Base-by-base conservation (phyloP, 2,888 invertebrate genomes). In the Polydrusus tereticollis region DNA sequence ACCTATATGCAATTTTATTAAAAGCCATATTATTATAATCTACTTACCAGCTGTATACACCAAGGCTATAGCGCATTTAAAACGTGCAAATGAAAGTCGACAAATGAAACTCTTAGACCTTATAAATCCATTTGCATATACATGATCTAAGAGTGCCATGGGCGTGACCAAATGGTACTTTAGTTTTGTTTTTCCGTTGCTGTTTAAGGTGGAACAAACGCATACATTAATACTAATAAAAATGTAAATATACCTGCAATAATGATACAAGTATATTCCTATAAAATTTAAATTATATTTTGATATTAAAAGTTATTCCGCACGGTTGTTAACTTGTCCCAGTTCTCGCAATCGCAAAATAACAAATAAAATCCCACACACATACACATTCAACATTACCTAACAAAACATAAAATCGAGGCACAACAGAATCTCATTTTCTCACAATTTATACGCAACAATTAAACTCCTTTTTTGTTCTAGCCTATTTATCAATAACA, bases 401-500 rank as follows among this genome's bases (percentile, higher is more conserved):
- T 12, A 36, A 12, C 7, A 36, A 5, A 10, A 12, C 12, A 36
- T n/a, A 2, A 36, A 36, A 2, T 1, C 7, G n/a, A 10, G n/a
- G 1, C n/a, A 2, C 36, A 36, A 36, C 16, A 1, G 57, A 57
- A 66, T 66, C 45, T 45, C n/a, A 66, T 66, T 66, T 66, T 66
- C 65, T 45, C 65, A 57, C 38, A 55, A 57, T 66, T 66, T 66
- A 45, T 66, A 66, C 57, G 21, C 65, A 57, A 41, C 65, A 66
- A 66, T 66, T 66, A 66, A 57, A 66, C 1, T 16, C 41, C 45
- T 55, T 66, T 57, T 57, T 66, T 66, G 29, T 57, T 57, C 65
- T 29, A 26, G 26, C 20, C 29, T 29, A 62, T 47, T 66, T 66
- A 57, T 43, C 41, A 10, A 41, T 6, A 57, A 43, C 57, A 66